These are phyloP conservation scores for Cheiracanthium punctorium DNA, from an alignment of 2,888 invertebrate species.

Conservation along the genomic window DNA sequence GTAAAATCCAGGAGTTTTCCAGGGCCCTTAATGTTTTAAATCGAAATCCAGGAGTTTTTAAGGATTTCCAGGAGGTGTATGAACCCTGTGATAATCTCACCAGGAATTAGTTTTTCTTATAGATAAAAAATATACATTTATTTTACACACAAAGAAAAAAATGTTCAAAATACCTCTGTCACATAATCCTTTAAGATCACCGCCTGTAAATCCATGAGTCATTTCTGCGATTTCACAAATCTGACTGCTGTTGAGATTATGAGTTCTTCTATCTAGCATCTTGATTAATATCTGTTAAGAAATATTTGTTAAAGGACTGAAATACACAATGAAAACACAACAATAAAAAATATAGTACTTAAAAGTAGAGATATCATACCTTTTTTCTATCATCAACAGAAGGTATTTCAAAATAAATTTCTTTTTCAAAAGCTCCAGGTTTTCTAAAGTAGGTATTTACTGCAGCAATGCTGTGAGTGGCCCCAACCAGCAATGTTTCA, in stretches of 20 bases:
- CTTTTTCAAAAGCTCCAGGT: slow-evolving; percentile 22
- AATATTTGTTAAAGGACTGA: no score
- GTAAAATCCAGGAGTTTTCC: no score
- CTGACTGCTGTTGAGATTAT: slow-evolving; percentile 8
- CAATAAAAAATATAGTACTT: neutral
- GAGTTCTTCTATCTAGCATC: slow-evolving; percentile 2
- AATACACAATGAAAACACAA: no score
- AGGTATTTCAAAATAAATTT: slow-evolving; percentile 20
- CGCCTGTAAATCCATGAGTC: slow-evolving; percentile 46
- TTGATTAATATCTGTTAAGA: slow-evolving; percentile 25
- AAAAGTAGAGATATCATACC: no score
- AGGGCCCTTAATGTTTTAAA: no score
- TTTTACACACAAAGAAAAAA: no score
- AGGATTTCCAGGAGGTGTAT: no score
- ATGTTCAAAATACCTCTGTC: slow-evolving; percentile 29
- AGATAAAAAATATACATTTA: no score
- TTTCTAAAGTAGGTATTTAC: slow-evolving; percentile 22
- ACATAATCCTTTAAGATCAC: slow-evolving; percentile 21
- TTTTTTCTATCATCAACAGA: slow-evolving; percentile 23
- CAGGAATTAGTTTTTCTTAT: no score
- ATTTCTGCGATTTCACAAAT: slow-evolving; percentile 22
- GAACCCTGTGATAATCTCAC: no score
- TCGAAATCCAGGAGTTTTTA: no score
- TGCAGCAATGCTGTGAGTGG: slow-evolving; percentile 7
- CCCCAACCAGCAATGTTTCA: no score